Evolutionary conservation across 2,888 invertebrate genomes (phyloP).

Genomic region (Gastrophysa polygoni): DNA sequence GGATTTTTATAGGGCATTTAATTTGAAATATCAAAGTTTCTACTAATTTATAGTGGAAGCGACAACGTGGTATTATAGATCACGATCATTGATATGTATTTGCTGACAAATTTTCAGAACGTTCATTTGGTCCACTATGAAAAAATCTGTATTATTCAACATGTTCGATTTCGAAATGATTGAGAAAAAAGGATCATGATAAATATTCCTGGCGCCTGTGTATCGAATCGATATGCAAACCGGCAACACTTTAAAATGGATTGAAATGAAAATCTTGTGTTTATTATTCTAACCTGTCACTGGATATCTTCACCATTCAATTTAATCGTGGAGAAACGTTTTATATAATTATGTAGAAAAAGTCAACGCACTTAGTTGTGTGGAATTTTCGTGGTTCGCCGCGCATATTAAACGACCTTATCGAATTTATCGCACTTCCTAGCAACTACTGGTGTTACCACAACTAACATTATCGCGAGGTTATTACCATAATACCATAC

Average conservation of each 20-base stretch:
- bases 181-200: neutral
- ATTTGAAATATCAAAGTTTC: too few relatives aligned
- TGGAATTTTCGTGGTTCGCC: slow-evolving; percentile 37
- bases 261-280: neutral
- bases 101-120: too few relatives aligned
- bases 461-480: neutral
- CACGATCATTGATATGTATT: too few relatives aligned
- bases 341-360: slow-evolving; percentile 21
- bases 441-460: slow-evolving; percentile 4
- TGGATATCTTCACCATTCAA: slow-evolving; percentile 17
- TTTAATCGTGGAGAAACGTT: slow-evolving; percentile 13
- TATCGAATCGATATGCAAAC: neutral
- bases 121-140: too few relatives aligned
- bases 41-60: too few relatives aligned
- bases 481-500: neutral
- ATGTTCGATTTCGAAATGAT: too few relatives aligned
- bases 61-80: too few relatives aligned
- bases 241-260: neutral
- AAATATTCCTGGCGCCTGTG: neutral
- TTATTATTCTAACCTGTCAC: neutral
- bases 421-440: slow-evolving; percentile 24
- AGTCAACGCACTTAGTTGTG: slow-evolving; percentile 35
- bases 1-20: too few relatives aligned
- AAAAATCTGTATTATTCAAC: too few relatives aligned
- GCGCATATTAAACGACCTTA: slow-evolving; percentile 37